Base-by-base conservation (phyloP, 1,140 invertebrate genomes). In the Zaprionus nigranus region DNA sequence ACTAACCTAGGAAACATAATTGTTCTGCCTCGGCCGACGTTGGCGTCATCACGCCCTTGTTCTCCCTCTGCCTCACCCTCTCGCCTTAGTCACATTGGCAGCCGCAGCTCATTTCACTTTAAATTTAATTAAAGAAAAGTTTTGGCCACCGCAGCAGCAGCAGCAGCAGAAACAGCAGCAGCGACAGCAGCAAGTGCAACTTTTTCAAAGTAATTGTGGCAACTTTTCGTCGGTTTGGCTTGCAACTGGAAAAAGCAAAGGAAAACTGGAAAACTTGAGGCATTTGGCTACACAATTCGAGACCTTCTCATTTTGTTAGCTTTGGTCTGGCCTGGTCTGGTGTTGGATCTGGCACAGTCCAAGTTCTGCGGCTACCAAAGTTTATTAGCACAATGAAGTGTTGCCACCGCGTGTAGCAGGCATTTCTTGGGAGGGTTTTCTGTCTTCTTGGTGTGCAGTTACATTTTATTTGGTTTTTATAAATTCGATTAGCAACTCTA, bases 71-170 rank as follows among this genome's bases (percentile, higher is more conserved):
- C 17, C n/a, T n/a, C 6, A 1, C 49, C 54, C 74, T 22, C 62
- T 56, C 60, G 57, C 43, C 57, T 15, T 30, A 68, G 13, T 43
- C 61, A 4, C 49, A 22, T 49, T 54, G 34, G 30, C 54, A 81
- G 56, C 81, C 78, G 78, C 75, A 87, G 84, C 84, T 88, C 84
- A 90, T 90, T 88, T 88, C 68, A 71, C 84, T 90, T 87, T 84
- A 88, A 88, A 88, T 88, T 88, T 88, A 88, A 88, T 88, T 88
- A 88, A 84, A 81, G 78, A 75, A 88, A 88, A 88, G 57, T 88
- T 88, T 88, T 75, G 68, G 60, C 40, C 57, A 65, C 69, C 70
- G 46, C 79, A 54, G 24, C 51, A 63, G 71, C 49, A 17, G 12
- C 13, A 34, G 38, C n/a, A 63, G 68, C 62, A 58, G 28, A 57